A percentile compares a stretch with the other conserved stretches of the same genome.
phyloP scores from a whole-genome alignment of 2,888 invertebrate genomes.

The Cosmopolites sordidus region DNA sequence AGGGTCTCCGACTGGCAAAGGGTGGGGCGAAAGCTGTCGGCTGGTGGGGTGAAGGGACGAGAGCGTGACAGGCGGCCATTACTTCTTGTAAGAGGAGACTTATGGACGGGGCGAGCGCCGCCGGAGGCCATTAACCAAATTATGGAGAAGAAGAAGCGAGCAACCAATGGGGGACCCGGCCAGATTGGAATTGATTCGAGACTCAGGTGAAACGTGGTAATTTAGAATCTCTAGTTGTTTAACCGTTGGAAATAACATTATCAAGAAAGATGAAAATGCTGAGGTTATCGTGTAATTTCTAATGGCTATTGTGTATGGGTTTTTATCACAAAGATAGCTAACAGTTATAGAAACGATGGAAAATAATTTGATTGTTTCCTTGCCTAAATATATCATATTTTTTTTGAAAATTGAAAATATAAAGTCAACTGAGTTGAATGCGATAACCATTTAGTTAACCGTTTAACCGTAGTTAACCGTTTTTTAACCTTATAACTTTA shows the following conservation, averaged over 20 bases:
- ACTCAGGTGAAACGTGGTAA: background rate
- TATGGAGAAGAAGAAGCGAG: conserved; percentile 34
- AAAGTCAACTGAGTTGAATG: too few relatives aligned
- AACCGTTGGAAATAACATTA: background rate
- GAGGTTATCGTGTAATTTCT: too few relatives aligned
- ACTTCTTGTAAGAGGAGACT: conserved; percentile 50
- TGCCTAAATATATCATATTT: too few relatives aligned
- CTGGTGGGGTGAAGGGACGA: conserved; percentile 33
- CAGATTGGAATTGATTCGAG: conserved; percentile 47
- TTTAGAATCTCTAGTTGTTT: background rate
- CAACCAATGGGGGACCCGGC: conserved; percentile 28
- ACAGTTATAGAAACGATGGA: too few relatives aligned
- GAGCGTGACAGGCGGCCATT: conserved; percentile 51
- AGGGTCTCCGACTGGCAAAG: conserved; percentile 8
- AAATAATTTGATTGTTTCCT: too few relatives aligned
- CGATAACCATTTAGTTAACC: too few relatives aligned
- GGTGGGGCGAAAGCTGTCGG: conserved; percentile 25
- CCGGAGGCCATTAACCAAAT: conserved; percentile 51
- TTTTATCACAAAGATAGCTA: too few relatives aligned
- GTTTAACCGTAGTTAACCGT: too few relatives aligned
- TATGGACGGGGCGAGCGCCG: conserved; percentile 46
- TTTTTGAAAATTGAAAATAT: too few relatives aligned
- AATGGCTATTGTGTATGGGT: too few relatives aligned
- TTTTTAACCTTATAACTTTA: too few relatives aligned
- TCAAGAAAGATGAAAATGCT: background rate